Base-by-base conservation (phyloP, 1,140 invertebrate genomes). In the Alviniconcha marisindica region DNA sequence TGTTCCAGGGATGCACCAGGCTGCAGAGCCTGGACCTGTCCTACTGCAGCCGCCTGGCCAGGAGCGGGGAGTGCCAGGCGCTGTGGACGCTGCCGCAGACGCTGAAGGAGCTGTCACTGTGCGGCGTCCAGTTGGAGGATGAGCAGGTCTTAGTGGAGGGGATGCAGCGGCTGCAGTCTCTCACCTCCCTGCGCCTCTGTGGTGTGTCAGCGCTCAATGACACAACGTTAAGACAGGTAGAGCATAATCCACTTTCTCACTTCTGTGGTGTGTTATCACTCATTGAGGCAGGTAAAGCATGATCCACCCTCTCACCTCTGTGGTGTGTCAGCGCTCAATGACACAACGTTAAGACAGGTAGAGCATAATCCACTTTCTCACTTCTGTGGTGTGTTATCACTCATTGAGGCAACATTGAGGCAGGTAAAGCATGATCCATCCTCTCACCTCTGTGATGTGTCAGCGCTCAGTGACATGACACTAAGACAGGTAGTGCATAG, bases 181-280 rank as follows among this genome's bases (percentile, higher is more conserved):
- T 92, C 0, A 86, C 82, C 40, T 83, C 84, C 4, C 33, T 92
- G 0, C 85, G 87, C 60, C 83, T 92, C 10, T 91, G 90, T 88
- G 92, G 92, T 31, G 89, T 92, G 24, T 66, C 89, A 2, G 89
- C 89, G 28, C 80, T 92, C 28, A 90, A 88, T 84, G 92, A 92
- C 84, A 66, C 84, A 15, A 89, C 90, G 15, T 83, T 92, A 31
- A 38, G 77, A 42, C 31, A 90, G 89, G 91, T 91, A 71, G 48
- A 38, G n/a, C n/a, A n/a, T n/a, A n/a, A n/a, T n/a, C n/a, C n/a
- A n/a, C n/a, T n/a, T n/a, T 63, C 24, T 48, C 3, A 44, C 15
- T 42, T 31, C 14, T n/a, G n/a, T n/a, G n/a, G n/a, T n/a, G n/a
- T n/a, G n/a, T n/a, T n/a, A n/a, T n/a, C n/a, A n/a, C n/a, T n/a